Conservation (phyloP, 2,888 invertebrate species). For the Harpalus rubripes region DNA sequence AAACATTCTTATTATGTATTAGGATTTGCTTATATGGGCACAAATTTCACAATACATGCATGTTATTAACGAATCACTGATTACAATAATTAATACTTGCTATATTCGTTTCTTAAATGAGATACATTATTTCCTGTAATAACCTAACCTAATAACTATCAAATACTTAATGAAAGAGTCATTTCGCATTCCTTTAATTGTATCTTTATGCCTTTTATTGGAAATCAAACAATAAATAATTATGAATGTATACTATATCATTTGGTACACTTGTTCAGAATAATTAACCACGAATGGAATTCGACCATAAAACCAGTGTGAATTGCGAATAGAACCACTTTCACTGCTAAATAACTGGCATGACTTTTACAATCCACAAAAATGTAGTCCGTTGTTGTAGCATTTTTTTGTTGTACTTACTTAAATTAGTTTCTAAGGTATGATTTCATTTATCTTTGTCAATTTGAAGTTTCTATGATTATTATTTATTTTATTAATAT, state of each 20-base stretch:
- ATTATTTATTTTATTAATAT: too few species aligned
- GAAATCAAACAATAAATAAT: not conserved
- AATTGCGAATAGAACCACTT: not conserved
- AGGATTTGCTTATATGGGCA: conserved; percentile 10
- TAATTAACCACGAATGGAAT: not conserved
- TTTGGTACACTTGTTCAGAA: not conserved
- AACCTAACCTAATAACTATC: not conserved
- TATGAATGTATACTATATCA: not conserved
- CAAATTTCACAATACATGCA: not conserved
- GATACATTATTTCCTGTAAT: not conserved
- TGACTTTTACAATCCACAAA: not conserved
- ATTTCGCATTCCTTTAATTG: not conserved
- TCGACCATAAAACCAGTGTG: not conserved
- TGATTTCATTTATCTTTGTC: not conserved
- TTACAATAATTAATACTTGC: not conserved
- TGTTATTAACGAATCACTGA: not conserved
- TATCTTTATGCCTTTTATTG: not conserved
- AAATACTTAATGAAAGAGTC: not conserved
- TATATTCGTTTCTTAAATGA: not conserved
- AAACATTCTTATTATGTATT: conserved; percentile 11
- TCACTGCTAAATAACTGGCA: not conserved
- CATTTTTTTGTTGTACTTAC: not conserved
- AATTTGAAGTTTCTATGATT: too few species aligned
- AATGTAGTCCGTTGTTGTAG: not conserved
- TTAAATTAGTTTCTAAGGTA: not conserved